phyloP scores from a whole-genome alignment of 2,888 invertebrate genomes.

The Romanomermis culicivorax region DNA sequence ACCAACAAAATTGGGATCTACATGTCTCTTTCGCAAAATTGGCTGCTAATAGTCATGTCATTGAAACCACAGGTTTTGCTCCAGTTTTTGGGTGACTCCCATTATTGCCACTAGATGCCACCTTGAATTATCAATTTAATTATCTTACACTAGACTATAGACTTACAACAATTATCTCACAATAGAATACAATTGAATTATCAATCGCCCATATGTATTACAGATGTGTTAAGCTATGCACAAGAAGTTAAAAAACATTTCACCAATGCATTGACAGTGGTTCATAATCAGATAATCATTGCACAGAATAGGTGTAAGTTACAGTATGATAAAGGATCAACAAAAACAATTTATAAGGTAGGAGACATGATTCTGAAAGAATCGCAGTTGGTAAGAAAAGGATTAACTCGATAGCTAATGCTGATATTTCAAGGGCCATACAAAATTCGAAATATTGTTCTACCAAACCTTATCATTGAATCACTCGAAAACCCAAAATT shows the following conservation, averaged over 20 bases:
- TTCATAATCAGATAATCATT: background rate
- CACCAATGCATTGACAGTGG: background rate
- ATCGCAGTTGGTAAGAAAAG: background rate
- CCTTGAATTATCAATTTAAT: too few species aligned
- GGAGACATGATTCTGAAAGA: background rate
- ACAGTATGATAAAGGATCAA: background rate
- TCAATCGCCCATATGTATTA: background rate
- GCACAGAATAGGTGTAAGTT: background rate
- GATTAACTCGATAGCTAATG: background rate
- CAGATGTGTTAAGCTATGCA: background rate
- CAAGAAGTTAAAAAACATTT: background rate
- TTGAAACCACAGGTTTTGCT: conserved; percentile 13
- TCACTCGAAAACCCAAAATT: too few species aligned
- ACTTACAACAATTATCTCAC: too few species aligned
- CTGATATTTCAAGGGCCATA: background rate
- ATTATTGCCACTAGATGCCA: conserved; percentile 12
- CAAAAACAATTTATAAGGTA: background rate
- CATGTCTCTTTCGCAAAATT: conserved; percentile 14
- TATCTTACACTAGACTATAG: too few species aligned
- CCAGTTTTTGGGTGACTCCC: conserved; percentile 14
- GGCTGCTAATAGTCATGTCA: conserved; percentile 15
- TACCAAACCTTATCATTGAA: background rate
- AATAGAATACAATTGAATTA: too few species aligned
- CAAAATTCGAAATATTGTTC: background rate
- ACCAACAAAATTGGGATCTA: conserved; percentile 20